Evolutionary conservation across 2,113 vertebrate species (phyloP), one percentile per base, ranked within the genome.

Genomic region (Corythornis madagascariensis): DNA sequence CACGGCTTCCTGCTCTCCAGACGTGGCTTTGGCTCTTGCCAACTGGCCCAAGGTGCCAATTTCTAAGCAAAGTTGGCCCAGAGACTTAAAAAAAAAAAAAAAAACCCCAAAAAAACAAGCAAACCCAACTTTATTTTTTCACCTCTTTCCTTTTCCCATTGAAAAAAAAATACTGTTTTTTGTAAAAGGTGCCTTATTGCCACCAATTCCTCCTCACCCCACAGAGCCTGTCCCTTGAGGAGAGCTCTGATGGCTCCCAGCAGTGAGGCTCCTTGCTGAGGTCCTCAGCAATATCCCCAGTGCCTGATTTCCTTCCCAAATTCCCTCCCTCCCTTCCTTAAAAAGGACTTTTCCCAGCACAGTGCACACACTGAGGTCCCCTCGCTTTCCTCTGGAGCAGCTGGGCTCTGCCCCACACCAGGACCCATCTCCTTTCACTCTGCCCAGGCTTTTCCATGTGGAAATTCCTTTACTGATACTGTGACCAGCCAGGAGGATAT

Each of bases 161-260:
- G 40, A 26, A 25, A 43, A 63, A 43, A 18, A 4, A 11, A 4
- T 0, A 19, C 13, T 1, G 7, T 10, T 3, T 21, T 42, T 42
- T 25, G 48, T 15, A 8, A 55, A 69, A 48, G 10, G 7, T 31
- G 9, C 33, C 31, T 33, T 9, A 2, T 19, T 40, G 42, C 35
- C 52, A 11, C 12, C 1, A 45, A 40, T 4, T 7, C 43, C 55
- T 33, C 40, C 4, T 35, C 20, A 2, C 14, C 19, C 31, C 1
- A 0, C 6, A 21, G 43, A 20, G 5, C 2, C 21, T 1, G 3
- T 18, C 29, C 10, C 0, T 9, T 1, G 1, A 13, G 35, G 18
- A 38, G 12, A 16, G 7, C 61, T 20, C 56, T 1, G 1, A 5
- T 2, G 7, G 47, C n/a, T 75, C 70, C 24, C 3, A 1, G 33